Percentiles rank a stretch among this genome's conserved stretches.
Conservation (phyloP, 2,113 vertebrate species). For the Galeopterus variegatus region DNA sequence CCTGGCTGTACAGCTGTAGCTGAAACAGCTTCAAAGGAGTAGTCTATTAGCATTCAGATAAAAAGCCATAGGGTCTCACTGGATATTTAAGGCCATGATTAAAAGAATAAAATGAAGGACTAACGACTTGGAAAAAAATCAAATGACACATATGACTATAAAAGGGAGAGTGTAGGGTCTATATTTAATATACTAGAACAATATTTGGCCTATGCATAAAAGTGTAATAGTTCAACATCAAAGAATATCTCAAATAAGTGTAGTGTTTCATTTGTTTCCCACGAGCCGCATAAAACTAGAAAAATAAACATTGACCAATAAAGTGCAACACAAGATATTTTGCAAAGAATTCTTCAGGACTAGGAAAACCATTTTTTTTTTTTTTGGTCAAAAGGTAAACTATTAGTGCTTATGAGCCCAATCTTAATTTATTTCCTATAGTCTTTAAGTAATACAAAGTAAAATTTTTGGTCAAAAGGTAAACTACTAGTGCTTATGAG, state of each 20-base stretch:
- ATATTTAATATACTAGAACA: constrained; percentile 52
- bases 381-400: not conserved
- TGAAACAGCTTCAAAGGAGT: constrained; percentile 33
- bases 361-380: not conserved
- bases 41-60: constrained; percentile 51
- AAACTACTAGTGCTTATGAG: not conserved
- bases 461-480: not conserved
- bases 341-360: not conserved
- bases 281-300: constrained; percentile 16
- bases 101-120: constrained; percentile 60
- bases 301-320: constrained; percentile 57
- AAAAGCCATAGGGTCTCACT: constrained; percentile 34
- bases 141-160: constrained; percentile 50
- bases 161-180: constrained; percentile 35
- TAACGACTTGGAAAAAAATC: constrained; percentile 69
- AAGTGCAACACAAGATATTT: constrained; percentile 36
- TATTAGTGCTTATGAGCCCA: not conserved
- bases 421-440: constrained; percentile 49
- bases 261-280: constrained; percentile 52
- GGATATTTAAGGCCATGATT: constrained; percentile 65
- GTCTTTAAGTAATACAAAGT: too few relatives aligned
- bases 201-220: constrained; percentile 51
- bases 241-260: constrained; percentile 33
- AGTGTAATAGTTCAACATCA: constrained; percentile 6
- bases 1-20: not conserved